Percentiles rank a stretch among this genome's conserved stretches.
Conservation (phyloP, 2,113 vertebrate species). For the Marcusenius ussheri region DNA sequence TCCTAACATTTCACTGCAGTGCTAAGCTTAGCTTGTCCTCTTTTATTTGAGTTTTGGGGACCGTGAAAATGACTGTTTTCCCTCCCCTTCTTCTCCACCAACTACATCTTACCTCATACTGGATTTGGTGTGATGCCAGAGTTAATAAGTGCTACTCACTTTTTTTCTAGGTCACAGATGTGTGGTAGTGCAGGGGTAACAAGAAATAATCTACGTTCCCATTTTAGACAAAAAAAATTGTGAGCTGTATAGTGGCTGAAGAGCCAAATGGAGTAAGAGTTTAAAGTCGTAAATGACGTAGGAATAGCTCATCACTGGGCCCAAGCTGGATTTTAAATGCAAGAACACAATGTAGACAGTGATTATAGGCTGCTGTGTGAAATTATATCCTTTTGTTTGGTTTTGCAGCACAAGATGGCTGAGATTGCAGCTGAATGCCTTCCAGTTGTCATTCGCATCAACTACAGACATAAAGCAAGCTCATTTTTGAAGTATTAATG, state of each 20-base stretch:
- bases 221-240: slow-evolving; percentile 36
- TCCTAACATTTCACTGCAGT: background rate
- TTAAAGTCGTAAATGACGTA: slow-evolving; percentile 49
- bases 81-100: slow-evolving; percentile 28
- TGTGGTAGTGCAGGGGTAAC: slow-evolving; percentile 44
- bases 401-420: slow-evolving; percentile 28
- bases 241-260: slow-evolving; percentile 45
- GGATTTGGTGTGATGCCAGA: slow-evolving; percentile 47
- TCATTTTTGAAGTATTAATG: background rate
- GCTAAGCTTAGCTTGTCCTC: background rate
- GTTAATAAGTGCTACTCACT: slow-evolving; percentile 40
- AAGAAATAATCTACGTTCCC: slow-evolving; percentile 40
- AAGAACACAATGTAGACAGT: slow-evolving; percentile 38
- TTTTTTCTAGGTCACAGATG: slow-evolving; percentile 58
- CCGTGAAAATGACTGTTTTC: background rate
- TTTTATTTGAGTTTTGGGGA: slow-evolving; percentile 1
- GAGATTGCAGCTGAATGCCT: slow-evolving; percentile 35
- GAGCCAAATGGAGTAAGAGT: slow-evolving; percentile 48
- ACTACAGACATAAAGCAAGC: background rate
- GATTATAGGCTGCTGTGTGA: slow-evolving; percentile 42
- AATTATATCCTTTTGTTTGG: slow-evolving; percentile 41
- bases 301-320: slow-evolving; percentile 49
- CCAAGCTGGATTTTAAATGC: slow-evolving; percentile 41
- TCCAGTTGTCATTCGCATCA: background rate
- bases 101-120: slow-evolving; percentile 38